phyloP scores from a whole-genome alignment of 2,113 vertebrate genomes.

The Pavo muticus region DNA sequence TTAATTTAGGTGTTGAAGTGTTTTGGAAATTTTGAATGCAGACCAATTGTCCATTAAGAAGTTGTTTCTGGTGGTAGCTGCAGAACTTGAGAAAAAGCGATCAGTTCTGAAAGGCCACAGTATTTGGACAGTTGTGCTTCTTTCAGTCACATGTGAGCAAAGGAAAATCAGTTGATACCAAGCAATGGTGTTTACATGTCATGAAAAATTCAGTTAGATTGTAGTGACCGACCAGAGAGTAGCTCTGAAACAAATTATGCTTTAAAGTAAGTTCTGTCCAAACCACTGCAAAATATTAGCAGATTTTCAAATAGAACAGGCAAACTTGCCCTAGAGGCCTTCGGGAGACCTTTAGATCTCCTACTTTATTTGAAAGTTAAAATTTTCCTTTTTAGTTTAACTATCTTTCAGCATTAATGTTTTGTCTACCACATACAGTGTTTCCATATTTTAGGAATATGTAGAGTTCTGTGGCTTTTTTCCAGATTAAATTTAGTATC shows the following conservation, averaged over 20 bases:
- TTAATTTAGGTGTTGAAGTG: background rate
- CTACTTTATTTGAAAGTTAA: constrained; percentile 14
- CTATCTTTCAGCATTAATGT: background rate
- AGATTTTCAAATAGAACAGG: constrained; percentile 26
- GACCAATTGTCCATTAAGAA: background rate
- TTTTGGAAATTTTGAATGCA: background rate
- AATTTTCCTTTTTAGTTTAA: background rate
- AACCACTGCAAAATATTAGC: background rate
- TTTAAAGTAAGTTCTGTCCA: constrained; percentile 11
- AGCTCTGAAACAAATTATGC: constrained; percentile 12
- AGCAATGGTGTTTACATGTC: background rate
- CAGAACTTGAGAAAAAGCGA: background rate
- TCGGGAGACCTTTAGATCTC: background rate
- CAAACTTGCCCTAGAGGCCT: constrained; percentile 3
- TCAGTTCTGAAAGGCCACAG: background rate
- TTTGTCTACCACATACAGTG: background rate
- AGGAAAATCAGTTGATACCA: background rate
- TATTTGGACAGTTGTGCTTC: background rate
- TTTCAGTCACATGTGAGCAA: background rate
- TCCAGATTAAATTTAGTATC: background rate
- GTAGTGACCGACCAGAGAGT: background rate
- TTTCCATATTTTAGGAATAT: constrained; percentile 15
- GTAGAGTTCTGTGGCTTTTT: background rate
- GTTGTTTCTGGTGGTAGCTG: background rate
- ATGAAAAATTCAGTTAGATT: background rate